Percentiles rank a stretch among this genome's conserved stretches.
These are phyloP conservation scores for Pycnomerus fuliginosus DNA, from an alignment of 2,888 invertebrate genomes.

Conservation along the genomic window DNA sequence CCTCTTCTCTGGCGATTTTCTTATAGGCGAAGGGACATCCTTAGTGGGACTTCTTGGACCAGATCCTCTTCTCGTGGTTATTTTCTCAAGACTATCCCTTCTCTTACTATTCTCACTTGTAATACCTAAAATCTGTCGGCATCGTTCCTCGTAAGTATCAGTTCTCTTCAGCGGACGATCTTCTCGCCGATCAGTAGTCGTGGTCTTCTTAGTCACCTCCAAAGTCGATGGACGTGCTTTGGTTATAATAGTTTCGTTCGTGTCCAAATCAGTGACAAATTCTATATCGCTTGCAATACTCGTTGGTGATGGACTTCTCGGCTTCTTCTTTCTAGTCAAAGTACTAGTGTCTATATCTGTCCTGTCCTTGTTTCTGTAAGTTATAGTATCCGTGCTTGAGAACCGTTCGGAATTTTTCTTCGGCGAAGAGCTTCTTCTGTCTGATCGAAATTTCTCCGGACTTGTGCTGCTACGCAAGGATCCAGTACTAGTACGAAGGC, in stretches of 20 bases:
- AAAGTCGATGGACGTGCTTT: constrained; percentile 34
- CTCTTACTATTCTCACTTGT: constrained; percentile 46
- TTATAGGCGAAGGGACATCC: constrained; percentile 4
- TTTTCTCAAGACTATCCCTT: constrained; percentile 28
- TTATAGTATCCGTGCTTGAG: constrained; percentile 39
- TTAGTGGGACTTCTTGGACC: neutral
- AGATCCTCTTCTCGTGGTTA: constrained; percentile 4
- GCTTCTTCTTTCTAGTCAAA: constrained; percentile 35
- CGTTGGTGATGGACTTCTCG: constrained; percentile 39
- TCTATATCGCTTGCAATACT: constrained; percentile 58
- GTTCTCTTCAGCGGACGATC: constrained; percentile 63
- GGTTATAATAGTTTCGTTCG: constrained; percentile 30
- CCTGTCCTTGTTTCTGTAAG: constrained; percentile 17
- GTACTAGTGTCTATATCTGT: constrained; percentile 33
- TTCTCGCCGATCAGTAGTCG: constrained; percentile 12
- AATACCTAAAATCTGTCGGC: constrained; percentile 69
- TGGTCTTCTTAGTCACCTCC: constrained; percentile 35
- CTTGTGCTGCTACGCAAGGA: constrained; percentile 58
- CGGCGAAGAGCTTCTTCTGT: constrained; percentile 38
- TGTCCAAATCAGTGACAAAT: constrained; percentile 48
- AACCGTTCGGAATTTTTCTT: constrained; percentile 33
- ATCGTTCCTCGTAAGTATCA: constrained; percentile 73
- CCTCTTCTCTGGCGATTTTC: constrained; percentile 9
- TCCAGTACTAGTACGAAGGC: constrained; percentile 55
- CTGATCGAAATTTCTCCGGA: constrained; percentile 44